Base-by-base conservation (phyloP, 2,797 vertebrate species). In the Odontamblyopus lacepedii region DNA sequence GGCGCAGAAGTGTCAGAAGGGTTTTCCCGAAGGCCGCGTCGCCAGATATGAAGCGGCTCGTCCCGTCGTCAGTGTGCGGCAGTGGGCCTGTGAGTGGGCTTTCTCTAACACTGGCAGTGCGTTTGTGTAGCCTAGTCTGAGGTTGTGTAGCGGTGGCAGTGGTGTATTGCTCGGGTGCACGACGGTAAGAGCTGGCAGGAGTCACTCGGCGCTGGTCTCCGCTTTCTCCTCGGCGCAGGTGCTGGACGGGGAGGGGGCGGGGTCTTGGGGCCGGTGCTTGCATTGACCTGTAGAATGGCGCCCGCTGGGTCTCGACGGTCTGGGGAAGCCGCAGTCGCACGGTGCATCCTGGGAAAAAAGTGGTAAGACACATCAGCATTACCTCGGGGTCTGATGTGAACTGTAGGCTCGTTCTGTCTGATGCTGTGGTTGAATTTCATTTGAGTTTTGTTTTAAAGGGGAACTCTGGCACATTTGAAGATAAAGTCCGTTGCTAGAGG, bases 271-370 rank as follows among this genome's bases (percentile, higher is more conserved):
- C 72, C 96, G 96, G 86, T 98, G 95, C 89, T 95, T 96, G 93
- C 97, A 99, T 78, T 96, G 96, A 81, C 94, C 91, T 16, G 93
- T 94, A 12, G 94, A 93, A 79, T 96, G 96, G 76, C 96, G 97
- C 50, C 92, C 5, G 0, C 93, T 68, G 5, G 95, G 88, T 83
- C 96, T 96, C 8, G 97, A 95, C 0, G 96, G 90, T 68, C 97
- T 93, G 79, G 93, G 78, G 3, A 95, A 92, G 88, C 96, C 94
- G 69, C 98, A 99, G 89, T 98, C 97, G 83, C 97, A 99, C 15
- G 95, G 88, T n/a, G 84, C 85, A 71, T 99, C 97, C 98, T 99
- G 88, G 72, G 81, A 92, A 88, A 84, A 23, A 23, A 23, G 23
- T 23, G 23, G 23, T 23, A 23, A 23, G 23, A 23, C 23, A 23